Conservation (phyloP, 2,797 vertebrate species). For the Poecilia gillii region DNA sequence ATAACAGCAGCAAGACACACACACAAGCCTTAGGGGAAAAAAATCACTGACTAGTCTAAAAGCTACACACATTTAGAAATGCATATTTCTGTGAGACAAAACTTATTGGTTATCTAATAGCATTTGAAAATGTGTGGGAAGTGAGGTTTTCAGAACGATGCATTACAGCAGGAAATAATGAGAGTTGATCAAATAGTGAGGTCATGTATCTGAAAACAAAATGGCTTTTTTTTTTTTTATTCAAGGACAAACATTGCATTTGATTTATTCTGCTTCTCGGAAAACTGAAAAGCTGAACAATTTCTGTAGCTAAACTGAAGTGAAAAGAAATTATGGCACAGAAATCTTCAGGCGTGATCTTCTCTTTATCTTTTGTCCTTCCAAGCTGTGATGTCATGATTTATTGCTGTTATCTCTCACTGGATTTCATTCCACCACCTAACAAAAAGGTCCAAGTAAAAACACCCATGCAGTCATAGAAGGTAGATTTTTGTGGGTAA, state of each 20-base stretch:
- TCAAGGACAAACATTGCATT: constrained; percentile 68
- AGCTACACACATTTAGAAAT: constrained; percentile 45
- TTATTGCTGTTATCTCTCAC: constrained; percentile 1
- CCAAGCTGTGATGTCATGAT: neutral
- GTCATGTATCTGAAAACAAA: constrained; percentile 25
- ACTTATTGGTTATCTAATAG: constrained; percentile 35
- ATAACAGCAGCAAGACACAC: constrained; percentile 29
- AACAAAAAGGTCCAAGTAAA: constrained; percentile 17
- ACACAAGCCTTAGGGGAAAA: neutral
- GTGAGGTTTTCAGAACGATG: constrained; percentile 26
- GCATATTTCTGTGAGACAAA: constrained; percentile 25
- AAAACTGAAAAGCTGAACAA: constrained; percentile 29
- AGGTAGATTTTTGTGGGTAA: constrained; percentile 15
- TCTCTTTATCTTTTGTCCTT: constrained; percentile 8
- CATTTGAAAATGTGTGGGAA: constrained; percentile 27
- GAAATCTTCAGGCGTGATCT: constrained; percentile 3
- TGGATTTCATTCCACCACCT: constrained; percentile 4
- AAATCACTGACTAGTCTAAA: constrained; percentile 34
- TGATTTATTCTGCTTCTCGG: constrained; percentile 48
- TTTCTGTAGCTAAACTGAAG: constrained; percentile 17
- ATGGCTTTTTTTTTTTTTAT: neutral
- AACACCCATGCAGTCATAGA: constrained; percentile 9
- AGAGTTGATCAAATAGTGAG: constrained; percentile 40
- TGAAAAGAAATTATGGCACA: neutral
- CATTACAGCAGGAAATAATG: constrained; percentile 33